Evolutionary conservation across 37 sponge, comb jelly and placozoan species (phyloP), one percentile per base, ranked within the genome.

Genomic region (Diacarnus erythraeanus): DNA sequence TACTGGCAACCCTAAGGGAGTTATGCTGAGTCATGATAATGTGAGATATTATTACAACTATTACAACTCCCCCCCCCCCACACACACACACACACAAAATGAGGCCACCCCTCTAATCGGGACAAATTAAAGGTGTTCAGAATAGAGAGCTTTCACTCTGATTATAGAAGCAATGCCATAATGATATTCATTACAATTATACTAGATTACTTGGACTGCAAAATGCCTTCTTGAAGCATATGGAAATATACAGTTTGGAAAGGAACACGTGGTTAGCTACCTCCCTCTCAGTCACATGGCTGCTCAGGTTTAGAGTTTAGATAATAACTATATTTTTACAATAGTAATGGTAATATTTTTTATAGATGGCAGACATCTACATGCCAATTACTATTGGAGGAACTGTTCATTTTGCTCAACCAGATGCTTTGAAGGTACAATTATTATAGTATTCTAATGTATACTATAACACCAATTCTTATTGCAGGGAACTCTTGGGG

Each of bases 21-120:
- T 88, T 12, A 95, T 95, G 95, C 64, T 95, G 36, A 91, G 94
- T 38, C 95, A 95, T 83, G 95, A 95, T 76, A 89, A 91, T 79
- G 95, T 95, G 31, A 91, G 93, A 79, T 8, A n/a, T 57, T 78
- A 42, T 26, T 33, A 66, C 18, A 20, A 37, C n/a, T n/a, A n/a
- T n/a, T n/a, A n/a, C n/a, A n/a, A n/a, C n/a, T n/a, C n/a, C n/a
- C n/a, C n/a, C n/a, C n/a, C n/a, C n/a, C n/a, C n/a, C n/a, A n/a
- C n/a, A n/a, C n/a, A n/a, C n/a, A n/a, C n/a, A n/a, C n/a, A n/a
- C n/a, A n/a, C n/a, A n/a, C n/a, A n/a, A n/a, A n/a, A n/a, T n/a
- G n/a, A n/a, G n/a, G n/a, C n/a, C n/a, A n/a, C n/a, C n/a, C n/a
- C n/a, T n/a, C n/a, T n/a, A n/a, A n/a, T n/a, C n/a, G n/a, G n/a